A percentile compares a stretch with the other conserved stretches of the same genome.
phyloP scores from a whole-genome alignment of 2,797 vertebrate species.

The Megaceryle alcyon region DNA sequence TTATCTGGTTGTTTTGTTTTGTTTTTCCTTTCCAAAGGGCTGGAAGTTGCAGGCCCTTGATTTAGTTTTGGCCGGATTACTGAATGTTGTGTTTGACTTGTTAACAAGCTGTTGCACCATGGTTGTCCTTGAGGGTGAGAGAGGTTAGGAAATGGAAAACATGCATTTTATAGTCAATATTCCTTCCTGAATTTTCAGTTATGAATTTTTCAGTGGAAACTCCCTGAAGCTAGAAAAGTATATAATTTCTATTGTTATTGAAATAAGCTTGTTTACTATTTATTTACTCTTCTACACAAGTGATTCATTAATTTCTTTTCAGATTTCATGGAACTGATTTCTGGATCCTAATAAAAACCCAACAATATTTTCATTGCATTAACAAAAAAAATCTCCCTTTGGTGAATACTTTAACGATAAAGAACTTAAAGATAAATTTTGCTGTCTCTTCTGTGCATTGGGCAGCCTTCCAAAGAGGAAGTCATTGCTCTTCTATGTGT shows the following conservation, averaged over 20 bases:
- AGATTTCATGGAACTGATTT: not conserved
- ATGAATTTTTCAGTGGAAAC: not conserved
- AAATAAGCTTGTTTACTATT: not conserved
- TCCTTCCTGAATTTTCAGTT: not conserved
- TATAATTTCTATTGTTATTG: not conserved
- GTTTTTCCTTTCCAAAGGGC: not conserved
- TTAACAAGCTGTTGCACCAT: not conserved
- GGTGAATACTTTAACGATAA: not conserved
- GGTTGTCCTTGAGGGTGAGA: not conserved
- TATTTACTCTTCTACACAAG: not conserved
- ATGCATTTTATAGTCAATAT: not conserved
- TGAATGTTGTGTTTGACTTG: not conserved
- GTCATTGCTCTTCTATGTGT: not conserved
- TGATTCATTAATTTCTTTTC: not conserved
- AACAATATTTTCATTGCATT: not conserved
- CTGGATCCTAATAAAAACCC: not conserved
- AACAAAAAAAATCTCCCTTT: not conserved
- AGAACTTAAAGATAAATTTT: not conserved
- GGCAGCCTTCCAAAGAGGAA: not conserved
- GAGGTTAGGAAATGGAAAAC: not conserved
- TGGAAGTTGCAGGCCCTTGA: not conserved
- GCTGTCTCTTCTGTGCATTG: not conserved
- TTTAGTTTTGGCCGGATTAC: not conserved
- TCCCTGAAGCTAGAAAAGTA: not conserved
- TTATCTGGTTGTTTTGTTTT: not conserved